Evolutionary conservation across 2,113 vertebrate genomes (phyloP).

Genomic region (Rhabdomys dilectus): DNA sequence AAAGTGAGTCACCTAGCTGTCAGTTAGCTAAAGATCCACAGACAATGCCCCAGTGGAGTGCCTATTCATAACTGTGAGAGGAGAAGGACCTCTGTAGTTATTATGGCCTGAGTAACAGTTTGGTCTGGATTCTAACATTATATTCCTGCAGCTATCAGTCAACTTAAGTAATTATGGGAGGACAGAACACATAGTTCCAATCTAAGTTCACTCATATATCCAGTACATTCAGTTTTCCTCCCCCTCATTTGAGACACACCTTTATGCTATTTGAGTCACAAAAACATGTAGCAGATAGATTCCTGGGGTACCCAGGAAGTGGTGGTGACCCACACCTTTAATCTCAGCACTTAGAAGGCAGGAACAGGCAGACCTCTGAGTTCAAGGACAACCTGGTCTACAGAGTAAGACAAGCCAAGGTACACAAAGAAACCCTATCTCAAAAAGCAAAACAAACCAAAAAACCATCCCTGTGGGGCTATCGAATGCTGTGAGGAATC

Average conservation of each 20-base stretch:
- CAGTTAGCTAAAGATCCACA: not conserved
- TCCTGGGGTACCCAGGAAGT: not conserved
- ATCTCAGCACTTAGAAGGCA: too few species aligned
- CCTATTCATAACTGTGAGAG: not conserved
- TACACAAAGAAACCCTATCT: not conserved
- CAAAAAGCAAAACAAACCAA: not conserved
- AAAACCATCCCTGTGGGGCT: too few species aligned
- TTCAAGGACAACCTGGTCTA: too few species aligned
- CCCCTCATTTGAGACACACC: not conserved
- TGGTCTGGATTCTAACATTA: not conserved
- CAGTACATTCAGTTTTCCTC: not conserved
- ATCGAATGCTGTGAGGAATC: not conserved
- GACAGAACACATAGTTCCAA: not conserved
- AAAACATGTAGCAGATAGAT: not conserved
- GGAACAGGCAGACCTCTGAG: too few species aligned
- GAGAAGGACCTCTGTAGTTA: not conserved
- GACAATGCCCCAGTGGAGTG: not conserved
- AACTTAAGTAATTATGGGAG: not conserved
- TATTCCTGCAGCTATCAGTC: not conserved
- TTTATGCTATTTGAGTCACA: not conserved
- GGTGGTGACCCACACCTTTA: not conserved
- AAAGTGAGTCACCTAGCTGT: not conserved
- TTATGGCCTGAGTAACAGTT: not conserved
- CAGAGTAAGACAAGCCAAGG: too few species aligned
- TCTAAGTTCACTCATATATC: not conserved